Percentiles rank a stretch among this genome's conserved stretches.
These are phyloP conservation scores for Stramonita haemastoma DNA, from an alignment of 2,888 invertebrate genomes.

Conservation along the genomic window DNA sequence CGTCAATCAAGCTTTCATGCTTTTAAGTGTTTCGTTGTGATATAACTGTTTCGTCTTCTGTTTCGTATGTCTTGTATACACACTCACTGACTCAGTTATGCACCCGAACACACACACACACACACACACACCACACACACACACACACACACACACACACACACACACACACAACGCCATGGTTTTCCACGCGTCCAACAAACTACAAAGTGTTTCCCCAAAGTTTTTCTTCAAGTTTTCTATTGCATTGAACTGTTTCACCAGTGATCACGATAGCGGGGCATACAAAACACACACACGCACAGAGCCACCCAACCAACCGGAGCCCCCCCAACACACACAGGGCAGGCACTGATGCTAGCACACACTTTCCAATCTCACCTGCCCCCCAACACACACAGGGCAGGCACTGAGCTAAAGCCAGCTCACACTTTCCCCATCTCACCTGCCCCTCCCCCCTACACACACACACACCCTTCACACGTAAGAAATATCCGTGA, in stretches of 20 bases:
- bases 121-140: conserved; percentile 13
- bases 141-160: conserved; percentile 23
- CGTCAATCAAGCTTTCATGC: neutral
- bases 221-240: no score
- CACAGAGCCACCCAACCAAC: neutral
- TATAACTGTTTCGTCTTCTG: neutral
- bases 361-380: neutral
- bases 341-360: no score
- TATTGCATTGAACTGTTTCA: neutral
- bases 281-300: neutral
- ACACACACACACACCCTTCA: neutral
- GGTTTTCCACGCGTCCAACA: neutral
- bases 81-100: neutral
- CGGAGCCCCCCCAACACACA: neutral
- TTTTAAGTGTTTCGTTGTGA: neutral
- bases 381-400: neutral
- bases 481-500: conserved; percentile 57
- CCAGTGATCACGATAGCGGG: neutral
- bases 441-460: neutral
- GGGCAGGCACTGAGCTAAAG: no score
- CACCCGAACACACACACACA: conserved; percentile 13
- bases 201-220: no score
- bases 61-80: neutral
- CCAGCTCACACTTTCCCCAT: neutral
- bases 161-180: neutral